Evolutionary conservation across 2,797 vertebrate genomes (phyloP).

Genomic region (Sebastes diploproa): DNA sequence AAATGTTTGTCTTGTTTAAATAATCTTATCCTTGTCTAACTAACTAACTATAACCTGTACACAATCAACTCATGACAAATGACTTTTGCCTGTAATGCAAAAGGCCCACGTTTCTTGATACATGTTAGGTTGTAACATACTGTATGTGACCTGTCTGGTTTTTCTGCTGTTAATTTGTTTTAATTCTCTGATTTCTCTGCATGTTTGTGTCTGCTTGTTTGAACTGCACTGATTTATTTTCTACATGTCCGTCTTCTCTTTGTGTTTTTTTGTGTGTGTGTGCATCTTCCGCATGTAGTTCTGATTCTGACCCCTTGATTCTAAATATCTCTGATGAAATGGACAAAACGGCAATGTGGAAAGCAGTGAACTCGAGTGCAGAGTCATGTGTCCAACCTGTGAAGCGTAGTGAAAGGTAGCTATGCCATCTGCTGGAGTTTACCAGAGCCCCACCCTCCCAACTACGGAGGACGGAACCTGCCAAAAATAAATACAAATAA

Average conservation of each 20-base stretch:
- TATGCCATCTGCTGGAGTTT: slow-evolving; percentile 64
- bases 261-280: slow-evolving; percentile 7
- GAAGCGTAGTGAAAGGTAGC: slow-evolving; percentile 89
- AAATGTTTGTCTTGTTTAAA: slow-evolving; percentile 11
- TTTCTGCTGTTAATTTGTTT: slow-evolving; percentile 21
- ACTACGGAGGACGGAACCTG: not conserved
- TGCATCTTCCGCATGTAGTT: slow-evolving; percentile 84
- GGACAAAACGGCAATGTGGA: slow-evolving; percentile 91
- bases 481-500: no score
- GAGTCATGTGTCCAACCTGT: slow-evolving; percentile 86
- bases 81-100: not conserved
- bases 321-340: slow-evolving; percentile 95
- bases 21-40: not conserved
- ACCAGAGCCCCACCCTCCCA: not conserved
- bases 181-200: slow-evolving; percentile 28
- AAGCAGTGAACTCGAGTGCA: slow-evolving; percentile 87
- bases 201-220: slow-evolving; percentile 52
- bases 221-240: slow-evolving; percentile 37
- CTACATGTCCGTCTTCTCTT: slow-evolving; percentile 53
- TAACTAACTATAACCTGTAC: not conserved
- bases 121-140: not conserved
- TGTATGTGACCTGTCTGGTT: slow-evolving; percentile 15
- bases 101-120: not conserved
- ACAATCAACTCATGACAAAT: not conserved
- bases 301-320: slow-evolving; percentile 85